Conservation (phyloP, 2,888 invertebrate genomes). For the Laspeyria flexula region DNA sequence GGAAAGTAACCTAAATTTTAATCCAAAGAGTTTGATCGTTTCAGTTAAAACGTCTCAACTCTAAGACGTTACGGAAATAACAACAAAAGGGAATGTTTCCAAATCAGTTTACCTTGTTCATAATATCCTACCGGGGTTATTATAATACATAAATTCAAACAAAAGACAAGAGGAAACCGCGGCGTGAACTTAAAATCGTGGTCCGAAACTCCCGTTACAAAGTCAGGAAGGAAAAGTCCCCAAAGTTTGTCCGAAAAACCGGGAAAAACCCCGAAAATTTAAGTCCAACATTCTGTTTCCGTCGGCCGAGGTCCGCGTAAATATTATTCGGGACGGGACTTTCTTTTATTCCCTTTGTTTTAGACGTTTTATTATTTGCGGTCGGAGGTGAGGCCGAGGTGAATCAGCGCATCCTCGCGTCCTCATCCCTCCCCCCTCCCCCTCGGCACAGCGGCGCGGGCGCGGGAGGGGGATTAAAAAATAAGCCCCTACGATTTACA, state of each 20-base stretch:
- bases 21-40: slow-evolving; percentile 38
- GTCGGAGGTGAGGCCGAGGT: slow-evolving; percentile 55
- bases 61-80: slow-evolving; percentile 39
- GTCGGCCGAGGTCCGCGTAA: slow-evolving; percentile 68
- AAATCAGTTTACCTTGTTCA: slow-evolving; percentile 63
- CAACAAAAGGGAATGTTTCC: slow-evolving; percentile 51
- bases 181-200: slow-evolving; percentile 67
- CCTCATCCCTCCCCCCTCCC: neutral
- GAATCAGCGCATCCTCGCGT: slow-evolving; percentile 39
- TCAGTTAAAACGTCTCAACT: slow-evolving; percentile 38
- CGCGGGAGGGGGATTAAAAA: slow-evolving; percentile 32
- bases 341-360: slow-evolving; percentile 80
- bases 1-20: no score
- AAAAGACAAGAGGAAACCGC: slow-evolving; percentile 70
- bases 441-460: no score
- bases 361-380: slow-evolving; percentile 74
- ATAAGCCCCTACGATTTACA: slow-evolving; percentile 47
- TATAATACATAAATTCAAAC: slow-evolving; percentile 70
- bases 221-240: slow-evolving; percentile 79
- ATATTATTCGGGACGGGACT: slow-evolving; percentile 79
- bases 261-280: slow-evolving; percentile 75
- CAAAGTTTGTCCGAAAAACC: slow-evolving; percentile 71
- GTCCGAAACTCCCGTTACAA: slow-evolving; percentile 70
- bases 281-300: slow-evolving; percentile 75
- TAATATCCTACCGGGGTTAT: slow-evolving; percentile 67